Conservation (phyloP, 2,113 vertebrate genomes). For the Cricetomys ansorgei region DNA sequence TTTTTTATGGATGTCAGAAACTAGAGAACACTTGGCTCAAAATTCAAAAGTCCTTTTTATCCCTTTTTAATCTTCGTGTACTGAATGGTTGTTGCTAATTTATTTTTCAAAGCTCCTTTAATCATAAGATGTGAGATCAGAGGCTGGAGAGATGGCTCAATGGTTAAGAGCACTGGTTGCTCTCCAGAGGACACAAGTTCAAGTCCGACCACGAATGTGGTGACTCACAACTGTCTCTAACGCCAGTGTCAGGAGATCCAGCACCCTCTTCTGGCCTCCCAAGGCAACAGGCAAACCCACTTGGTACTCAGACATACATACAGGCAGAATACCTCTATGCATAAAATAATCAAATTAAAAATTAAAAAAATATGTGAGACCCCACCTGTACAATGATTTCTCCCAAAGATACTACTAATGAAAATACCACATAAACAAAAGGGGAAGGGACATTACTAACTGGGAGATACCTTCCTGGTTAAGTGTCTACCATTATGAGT, state of each 20-base stretch:
- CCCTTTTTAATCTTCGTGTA: not conserved
- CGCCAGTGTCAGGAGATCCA: not conserved
- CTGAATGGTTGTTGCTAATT: not conserved
- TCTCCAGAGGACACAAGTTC: not conserved
- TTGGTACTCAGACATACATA: not conserved
- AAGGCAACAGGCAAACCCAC: not conserved
- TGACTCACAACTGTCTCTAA: not conserved
- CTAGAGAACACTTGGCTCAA: not conserved
- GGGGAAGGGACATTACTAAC: not conserved
- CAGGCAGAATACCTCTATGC: not conserved
- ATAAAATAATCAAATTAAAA: not conserved
- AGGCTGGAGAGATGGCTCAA: not conserved
- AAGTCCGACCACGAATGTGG: not conserved
- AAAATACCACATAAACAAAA: not conserved
- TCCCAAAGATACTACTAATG: not conserved
- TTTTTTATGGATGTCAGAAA: constrained; percentile 9
- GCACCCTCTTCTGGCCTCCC: not conserved
- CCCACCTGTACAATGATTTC: not conserved
- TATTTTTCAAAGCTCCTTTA: not conserved
- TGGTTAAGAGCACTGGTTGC: not conserved
- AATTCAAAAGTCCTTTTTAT: not conserved
- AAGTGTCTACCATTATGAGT: not conserved
- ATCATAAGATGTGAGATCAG: not conserved
- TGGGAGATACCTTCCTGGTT: not conserved
- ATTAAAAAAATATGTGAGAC: not conserved